Conservation (phyloP, 2,888 invertebrate genomes). For the Aplocera efformata region DNA sequence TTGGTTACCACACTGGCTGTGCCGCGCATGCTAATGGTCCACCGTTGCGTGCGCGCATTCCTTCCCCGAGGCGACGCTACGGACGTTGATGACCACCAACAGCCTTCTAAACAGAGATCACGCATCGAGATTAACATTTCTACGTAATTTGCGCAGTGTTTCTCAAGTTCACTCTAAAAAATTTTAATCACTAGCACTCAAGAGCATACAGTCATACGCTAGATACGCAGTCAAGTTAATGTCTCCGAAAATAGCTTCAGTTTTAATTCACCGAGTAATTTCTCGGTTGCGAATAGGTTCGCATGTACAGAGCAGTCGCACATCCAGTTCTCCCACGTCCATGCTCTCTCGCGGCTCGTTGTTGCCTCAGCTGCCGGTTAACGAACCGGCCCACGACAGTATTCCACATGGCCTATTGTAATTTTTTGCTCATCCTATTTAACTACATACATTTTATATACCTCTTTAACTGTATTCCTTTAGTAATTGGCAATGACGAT, state of each 20-base stretch:
- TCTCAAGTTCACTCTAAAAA: conserved; percentile 24
- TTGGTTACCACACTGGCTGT: conserved; percentile 55
- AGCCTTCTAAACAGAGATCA: conserved; percentile 31
- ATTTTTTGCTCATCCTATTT: conserved; percentile 38
- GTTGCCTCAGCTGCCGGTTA: conserved; percentile 50
- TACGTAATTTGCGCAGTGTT: conserved; percentile 30
- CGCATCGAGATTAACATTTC: conserved; percentile 28
- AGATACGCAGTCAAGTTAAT: conserved; percentile 42
- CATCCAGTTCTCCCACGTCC: conserved; percentile 74
- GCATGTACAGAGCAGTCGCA: conserved; percentile 44
- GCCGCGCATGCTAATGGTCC: conserved; percentile 67
- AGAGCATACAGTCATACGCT: no score
- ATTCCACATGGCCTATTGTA: conserved; percentile 41
- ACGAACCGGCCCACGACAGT: conserved; percentile 50
- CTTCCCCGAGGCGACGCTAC: conserved; percentile 40
- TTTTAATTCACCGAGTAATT: conserved; percentile 55
- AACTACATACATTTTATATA: conserved; percentile 30
- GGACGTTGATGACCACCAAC: conserved; percentile 34
- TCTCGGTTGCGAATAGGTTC: conserved; percentile 39
- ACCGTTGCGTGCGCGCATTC: conserved; percentile 68
- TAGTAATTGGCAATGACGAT: conserved; percentile 13
- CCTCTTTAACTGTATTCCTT: conserved; percentile 35
- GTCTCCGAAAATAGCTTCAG: conserved; percentile 50
- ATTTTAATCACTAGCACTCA: no score
- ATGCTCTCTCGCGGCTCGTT: conserved; percentile 40